phyloP scores from a whole-genome alignment of 2,888 invertebrate genomes.

The Drosophila phalerata region DNA sequence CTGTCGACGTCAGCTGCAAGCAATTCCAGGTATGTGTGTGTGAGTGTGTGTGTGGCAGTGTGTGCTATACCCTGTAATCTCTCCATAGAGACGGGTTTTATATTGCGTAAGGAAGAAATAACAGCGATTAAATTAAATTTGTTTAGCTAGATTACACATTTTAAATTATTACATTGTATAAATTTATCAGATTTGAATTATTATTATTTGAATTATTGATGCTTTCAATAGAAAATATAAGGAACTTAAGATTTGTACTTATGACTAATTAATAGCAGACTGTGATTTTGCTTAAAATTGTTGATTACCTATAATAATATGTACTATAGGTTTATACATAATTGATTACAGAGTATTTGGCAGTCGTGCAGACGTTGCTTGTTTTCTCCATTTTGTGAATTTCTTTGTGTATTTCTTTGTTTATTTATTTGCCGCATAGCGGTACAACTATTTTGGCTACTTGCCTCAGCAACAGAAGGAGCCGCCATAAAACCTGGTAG shows the following conservation, averaged over 20 bases:
- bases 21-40: constrained; percentile 12
- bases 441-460: constrained; percentile 63
- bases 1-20: constrained; percentile 11
- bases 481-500: constrained; percentile 12
- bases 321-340: too few relatives aligned
- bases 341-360: constrained; percentile 2
- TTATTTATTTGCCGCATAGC: constrained; percentile 65
- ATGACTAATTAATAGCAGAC: too few relatives aligned
- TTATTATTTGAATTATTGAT: neutral
- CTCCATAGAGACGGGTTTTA: neutral
- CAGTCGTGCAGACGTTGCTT: constrained; percentile 1
- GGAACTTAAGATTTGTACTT: too few relatives aligned
- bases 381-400: constrained; percentile 10
- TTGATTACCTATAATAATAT: too few relatives aligned
- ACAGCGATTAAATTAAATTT: too few relatives aligned
- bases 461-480: constrained; percentile 18
- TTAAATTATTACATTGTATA: too few relatives aligned
- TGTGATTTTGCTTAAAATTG: too few relatives aligned
- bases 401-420: constrained; percentile 35
- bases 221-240: neutral
- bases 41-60: neutral
- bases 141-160: too few relatives aligned
- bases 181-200: too few relatives aligned
- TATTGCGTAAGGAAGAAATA: neutral
- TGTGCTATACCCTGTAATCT: constrained; percentile 6